A percentile compares a stretch with the other conserved stretches of the same genome.
Conservation (phyloP, 2,113 vertebrate genomes). For the Oryzias melastigma region DNA sequence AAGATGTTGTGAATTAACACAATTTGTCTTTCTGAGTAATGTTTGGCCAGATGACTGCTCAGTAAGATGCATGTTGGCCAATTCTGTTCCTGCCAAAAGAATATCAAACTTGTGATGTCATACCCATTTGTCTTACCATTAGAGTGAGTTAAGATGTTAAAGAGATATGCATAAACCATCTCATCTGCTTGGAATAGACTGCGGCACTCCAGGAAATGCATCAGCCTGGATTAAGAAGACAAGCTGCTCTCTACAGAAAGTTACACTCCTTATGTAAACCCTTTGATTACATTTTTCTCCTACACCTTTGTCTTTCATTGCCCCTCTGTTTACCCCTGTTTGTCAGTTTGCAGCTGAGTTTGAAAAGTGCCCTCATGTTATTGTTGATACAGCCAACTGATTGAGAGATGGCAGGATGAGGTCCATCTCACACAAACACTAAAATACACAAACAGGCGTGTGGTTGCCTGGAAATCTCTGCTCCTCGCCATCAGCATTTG, state of each 20-base stretch:
- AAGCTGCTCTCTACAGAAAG: background rate
- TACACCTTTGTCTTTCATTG: slow-evolving; percentile 1
- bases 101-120: slow-evolving; percentile 30
- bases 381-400: slow-evolving; percentile 28
- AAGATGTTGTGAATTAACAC: background rate
- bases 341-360: slow-evolving; percentile 13
- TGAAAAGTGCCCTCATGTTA: slow-evolving; percentile 17
- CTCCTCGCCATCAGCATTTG: slow-evolving; percentile 21
- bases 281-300: background rate
- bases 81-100: slow-evolving; percentile 19
- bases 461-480: slow-evolving; percentile 1
- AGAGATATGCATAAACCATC: slow-evolving; percentile 9
- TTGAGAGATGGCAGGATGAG: slow-evolving; percentile 10
- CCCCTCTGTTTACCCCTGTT: slow-evolving; percentile 13
- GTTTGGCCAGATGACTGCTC: slow-evolving; percentile 15
- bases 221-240: background rate
- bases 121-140: slow-evolving; percentile 27
- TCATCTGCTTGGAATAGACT: background rate
- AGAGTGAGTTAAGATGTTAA: slow-evolving; percentile 6
- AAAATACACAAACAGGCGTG: slow-evolving; percentile 6
- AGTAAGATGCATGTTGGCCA: slow-evolving; percentile 6
- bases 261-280: background rate
- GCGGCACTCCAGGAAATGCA: background rate
- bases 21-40: slow-evolving; percentile 17
- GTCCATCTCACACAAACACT: slow-evolving; percentile 2